phyloP scores from a whole-genome alignment of 1,140 invertebrate species.

The Eurosta solidaginis region DNA sequence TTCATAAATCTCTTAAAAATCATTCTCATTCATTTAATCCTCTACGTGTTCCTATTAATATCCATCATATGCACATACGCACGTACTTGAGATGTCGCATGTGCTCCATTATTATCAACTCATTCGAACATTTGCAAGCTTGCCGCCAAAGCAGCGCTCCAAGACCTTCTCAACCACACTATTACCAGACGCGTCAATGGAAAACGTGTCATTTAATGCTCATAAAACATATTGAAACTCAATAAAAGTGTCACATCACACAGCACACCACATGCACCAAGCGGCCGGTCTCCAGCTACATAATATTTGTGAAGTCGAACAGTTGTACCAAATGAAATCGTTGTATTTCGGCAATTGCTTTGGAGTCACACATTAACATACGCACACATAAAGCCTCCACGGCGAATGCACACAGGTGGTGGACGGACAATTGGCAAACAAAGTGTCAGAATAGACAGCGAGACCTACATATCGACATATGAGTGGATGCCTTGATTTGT shows the following conservation, averaged over 20 bases:
- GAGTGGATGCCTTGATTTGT: constrained; percentile 17
- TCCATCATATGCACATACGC: neutral
- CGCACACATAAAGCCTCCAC: neutral
- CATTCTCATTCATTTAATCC: neutral
- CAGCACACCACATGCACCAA: neutral
- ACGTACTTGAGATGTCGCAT: neutral
- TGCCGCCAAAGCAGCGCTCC: neutral
- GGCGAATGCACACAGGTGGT: neutral
- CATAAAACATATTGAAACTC: constrained; percentile 35
- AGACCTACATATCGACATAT: constrained; percentile 18
- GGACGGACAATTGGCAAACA: constrained; percentile 12
- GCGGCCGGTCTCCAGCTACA: neutral
- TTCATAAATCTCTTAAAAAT: neutral
- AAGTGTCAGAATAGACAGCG: constrained; percentile 21
- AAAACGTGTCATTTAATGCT: constrained; percentile 24
- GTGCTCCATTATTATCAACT: neutral
- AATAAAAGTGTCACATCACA: constrained; percentile 34
- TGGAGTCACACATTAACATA: constrained; percentile 5
- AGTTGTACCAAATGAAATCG: neutral
- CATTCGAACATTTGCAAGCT: neutral
- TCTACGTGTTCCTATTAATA: neutral
- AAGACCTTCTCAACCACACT: neutral
- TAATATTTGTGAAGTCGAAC: neutral
- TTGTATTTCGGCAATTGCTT: constrained; percentile 19
- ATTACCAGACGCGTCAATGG: constrained; percentile 9